Evolutionary conservation across 2,797 vertebrate species (phyloP).

Genomic region (Myripristis murdjan): DNA sequence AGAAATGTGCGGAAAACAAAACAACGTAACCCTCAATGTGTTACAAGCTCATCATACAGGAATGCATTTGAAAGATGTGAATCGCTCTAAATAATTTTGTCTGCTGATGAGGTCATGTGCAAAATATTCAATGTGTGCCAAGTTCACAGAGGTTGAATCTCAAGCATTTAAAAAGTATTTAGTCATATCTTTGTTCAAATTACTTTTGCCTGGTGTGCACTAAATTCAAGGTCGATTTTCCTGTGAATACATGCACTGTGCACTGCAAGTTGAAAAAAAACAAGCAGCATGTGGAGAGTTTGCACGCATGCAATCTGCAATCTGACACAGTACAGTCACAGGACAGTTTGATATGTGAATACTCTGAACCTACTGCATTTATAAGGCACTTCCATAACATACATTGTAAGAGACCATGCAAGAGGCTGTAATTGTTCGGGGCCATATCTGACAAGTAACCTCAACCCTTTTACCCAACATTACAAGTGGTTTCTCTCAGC

Average conservation of each 20-base stretch:
- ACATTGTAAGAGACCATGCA: background rate
- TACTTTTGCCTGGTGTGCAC: background rate
- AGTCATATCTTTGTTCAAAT: background rate
- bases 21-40: conserved; percentile 2
- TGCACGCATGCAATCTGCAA: background rate
- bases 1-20: conserved; percentile 17
- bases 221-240: background rate
- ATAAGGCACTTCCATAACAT: conserved; percentile 28
- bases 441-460: background rate
- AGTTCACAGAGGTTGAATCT: too few relatives aligned
- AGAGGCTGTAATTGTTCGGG: background rate
- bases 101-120: conserved; percentile 5
- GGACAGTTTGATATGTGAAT: background rate
- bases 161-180: too few relatives aligned
- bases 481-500: background rate
- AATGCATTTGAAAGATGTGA: conserved; percentile 35
- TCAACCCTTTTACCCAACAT: conserved; percentile 49
- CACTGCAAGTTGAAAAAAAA: too few relatives aligned
- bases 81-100: conserved; percentile 15
- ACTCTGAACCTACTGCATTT: too few relatives aligned
- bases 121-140: background rate
- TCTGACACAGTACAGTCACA: background rate
- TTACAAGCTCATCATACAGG: conserved; percentile 7
- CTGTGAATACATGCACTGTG: background rate
- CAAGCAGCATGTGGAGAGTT: background rate